phyloP scores from a whole-genome alignment of 2,113 vertebrate genomes.

The Lepus americanus region DNA sequence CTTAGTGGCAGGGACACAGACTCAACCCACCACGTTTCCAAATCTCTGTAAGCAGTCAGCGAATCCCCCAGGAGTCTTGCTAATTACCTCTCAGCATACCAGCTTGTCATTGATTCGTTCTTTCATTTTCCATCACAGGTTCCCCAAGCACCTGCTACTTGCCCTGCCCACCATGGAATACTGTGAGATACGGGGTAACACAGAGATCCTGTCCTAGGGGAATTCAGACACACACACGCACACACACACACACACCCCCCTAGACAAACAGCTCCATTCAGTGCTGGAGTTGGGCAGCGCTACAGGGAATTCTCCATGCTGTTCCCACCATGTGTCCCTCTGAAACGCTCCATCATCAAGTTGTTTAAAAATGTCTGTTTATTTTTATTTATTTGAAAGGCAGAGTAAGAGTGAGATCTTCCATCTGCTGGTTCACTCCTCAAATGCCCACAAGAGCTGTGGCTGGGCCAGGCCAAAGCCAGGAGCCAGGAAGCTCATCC shows the following conservation, averaged over 20 bases:
- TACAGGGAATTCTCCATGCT: neutral
- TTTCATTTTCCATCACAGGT: neutral
- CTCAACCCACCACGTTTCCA: neutral
- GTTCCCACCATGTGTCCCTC: neutral
- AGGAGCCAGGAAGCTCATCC: no score
- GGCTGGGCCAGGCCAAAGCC: no score
- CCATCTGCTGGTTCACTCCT: no score
- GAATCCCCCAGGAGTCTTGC: neutral
- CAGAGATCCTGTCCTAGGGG: neutral
- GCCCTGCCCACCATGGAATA: neutral
- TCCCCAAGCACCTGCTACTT: neutral
- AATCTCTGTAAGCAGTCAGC: neutral
- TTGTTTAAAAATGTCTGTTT: no score
- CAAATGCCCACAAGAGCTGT: no score
- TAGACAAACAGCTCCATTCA: neutral
- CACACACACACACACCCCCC: neutral
- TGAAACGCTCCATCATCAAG: neutral
- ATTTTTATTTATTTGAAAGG: no score
- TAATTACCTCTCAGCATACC: neutral
- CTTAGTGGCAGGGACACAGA: neutral
- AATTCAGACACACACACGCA: neutral
- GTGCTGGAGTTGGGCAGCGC: neutral
- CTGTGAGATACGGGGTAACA: neutral
- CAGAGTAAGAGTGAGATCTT: no score
- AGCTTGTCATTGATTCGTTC: neutral